phyloP scores from a whole-genome alignment of 2,113 vertebrate genomes.

The Cepphus grylle region DNA sequence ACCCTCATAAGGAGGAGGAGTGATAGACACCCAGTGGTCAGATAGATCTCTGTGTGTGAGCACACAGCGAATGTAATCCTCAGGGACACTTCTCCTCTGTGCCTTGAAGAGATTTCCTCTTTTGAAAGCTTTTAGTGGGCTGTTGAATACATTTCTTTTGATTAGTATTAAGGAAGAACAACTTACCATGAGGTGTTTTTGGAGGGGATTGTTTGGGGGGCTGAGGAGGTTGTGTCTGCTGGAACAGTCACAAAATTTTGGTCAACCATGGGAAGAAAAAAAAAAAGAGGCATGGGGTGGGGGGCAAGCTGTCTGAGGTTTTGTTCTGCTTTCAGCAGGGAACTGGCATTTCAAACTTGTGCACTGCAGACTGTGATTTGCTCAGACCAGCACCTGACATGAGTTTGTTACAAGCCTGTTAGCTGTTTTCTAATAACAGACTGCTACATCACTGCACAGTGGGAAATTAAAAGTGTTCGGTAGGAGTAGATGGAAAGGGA shows the following conservation, averaged over 20 bases:
- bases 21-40: conserved; percentile 35
- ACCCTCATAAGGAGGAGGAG: conserved; percentile 51
- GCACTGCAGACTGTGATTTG: background rate
- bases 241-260: background rate
- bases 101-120: conserved; percentile 14
- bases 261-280: background rate
- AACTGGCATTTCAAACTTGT: background rate
- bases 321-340: background rate
- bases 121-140: conserved; percentile 19
- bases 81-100: conserved; percentile 1
- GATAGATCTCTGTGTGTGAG: conserved; percentile 4
- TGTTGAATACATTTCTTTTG: conserved; percentile 26
- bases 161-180: conserved; percentile 14
- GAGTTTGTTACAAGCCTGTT: background rate
- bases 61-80: conserved; percentile 1
- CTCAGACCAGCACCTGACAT: background rate
- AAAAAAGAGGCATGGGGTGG: background rate
- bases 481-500: background rate
- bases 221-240: background rate
- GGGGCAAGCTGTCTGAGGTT: background rate
- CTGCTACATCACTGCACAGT: background rate
- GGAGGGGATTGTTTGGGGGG: background rate
- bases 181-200: background rate
- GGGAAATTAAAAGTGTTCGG: conserved; percentile 6
- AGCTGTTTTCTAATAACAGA: conserved; percentile 13